A percentile compares a stretch with the other conserved stretches of the same genome.
phyloP scores from a whole-genome alignment of 2,797 vertebrate species.

The Oreortyx pictus region DNA sequence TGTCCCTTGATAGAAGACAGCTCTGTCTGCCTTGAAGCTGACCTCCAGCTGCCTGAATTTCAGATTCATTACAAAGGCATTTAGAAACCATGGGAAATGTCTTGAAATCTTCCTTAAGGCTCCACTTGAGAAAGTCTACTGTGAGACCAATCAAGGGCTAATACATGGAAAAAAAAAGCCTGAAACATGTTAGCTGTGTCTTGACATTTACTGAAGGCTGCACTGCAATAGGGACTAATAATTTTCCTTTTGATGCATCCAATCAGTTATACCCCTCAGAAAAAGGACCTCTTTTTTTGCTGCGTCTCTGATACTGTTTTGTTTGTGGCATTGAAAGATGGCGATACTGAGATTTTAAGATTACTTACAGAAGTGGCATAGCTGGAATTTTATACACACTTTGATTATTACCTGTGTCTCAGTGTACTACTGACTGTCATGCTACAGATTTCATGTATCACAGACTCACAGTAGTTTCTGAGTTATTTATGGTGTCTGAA shows the following conservation, averaged over 20 bases:
- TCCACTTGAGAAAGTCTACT: conserved; percentile 7
- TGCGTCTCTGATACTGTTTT: not conserved
- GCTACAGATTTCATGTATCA: not conserved
- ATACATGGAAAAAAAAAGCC: not conserved
- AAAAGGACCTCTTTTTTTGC: not conserved
- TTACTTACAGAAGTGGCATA: not conserved
- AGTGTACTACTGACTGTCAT: not conserved
- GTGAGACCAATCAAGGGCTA: conserved; percentile 10
- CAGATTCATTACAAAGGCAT: conserved; percentile 36
- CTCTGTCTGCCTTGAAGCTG: conserved; percentile 25
- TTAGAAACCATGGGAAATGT: conserved; percentile 42
- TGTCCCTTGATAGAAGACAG: not conserved
- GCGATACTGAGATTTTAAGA: not conserved
- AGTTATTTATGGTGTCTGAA: not conserved
- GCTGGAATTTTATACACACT: not conserved
- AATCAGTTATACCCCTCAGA: not conserved
- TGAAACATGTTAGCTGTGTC: not conserved
- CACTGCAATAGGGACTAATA: not conserved
- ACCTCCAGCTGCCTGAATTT: not conserved
- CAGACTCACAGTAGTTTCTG: not conserved
- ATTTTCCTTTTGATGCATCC: not conserved
- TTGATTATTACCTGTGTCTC: not conserved
- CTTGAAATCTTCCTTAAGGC: conserved; percentile 18
- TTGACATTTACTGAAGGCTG: not conserved
- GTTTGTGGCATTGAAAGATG: not conserved